Percentiles rank a stretch among this genome's conserved stretches.
These are phyloP conservation scores for Hestina assimilis DNA, from an alignment of 1,140 invertebrate species.

Conservation along the genomic window DNA sequence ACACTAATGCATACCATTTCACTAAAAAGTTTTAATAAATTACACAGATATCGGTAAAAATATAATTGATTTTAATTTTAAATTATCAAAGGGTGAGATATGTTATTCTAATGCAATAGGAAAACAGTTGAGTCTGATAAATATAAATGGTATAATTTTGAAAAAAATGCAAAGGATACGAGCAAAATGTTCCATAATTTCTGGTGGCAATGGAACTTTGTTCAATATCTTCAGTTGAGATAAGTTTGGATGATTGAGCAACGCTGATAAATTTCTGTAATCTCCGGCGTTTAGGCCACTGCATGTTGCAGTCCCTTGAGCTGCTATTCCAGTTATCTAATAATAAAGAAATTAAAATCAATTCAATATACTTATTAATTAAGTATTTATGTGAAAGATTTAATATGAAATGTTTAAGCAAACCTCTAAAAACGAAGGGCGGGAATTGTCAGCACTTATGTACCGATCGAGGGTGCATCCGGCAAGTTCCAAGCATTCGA, in stretches of 20 bases:
- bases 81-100: too few relatives aligned
- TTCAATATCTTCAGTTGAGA: conserved; percentile 89
- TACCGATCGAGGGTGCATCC: conserved; percentile 87
- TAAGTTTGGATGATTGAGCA: conserved; percentile 83
- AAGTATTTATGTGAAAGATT: too few relatives aligned
- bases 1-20: too few relatives aligned
- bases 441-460: conserved; percentile 83
- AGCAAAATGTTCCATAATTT: conserved; percentile 95
- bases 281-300: conserved; percentile 94
- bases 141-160: not conserved
- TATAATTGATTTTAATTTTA: too few relatives aligned
- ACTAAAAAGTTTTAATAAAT: too few relatives aligned
- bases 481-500: conserved; percentile 84
- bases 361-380: too few relatives aligned
- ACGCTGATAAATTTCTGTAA: conserved; percentile 88
- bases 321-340: conserved; percentile 76
- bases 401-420: conserved; percentile 14
- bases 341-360: conserved; percentile 47
- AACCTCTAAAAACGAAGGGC: conserved; percentile 82
- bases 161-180: conserved; percentile 85
- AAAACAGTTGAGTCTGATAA: too few relatives aligned
- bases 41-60: too few relatives aligned
- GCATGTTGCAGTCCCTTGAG: conserved; percentile 84
- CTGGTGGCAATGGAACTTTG: conserved; percentile 92
- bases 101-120: too few relatives aligned